Base-by-base conservation (phyloP, 2,113 vertebrate species). In the Poeciliopsis occidentalis region DNA sequence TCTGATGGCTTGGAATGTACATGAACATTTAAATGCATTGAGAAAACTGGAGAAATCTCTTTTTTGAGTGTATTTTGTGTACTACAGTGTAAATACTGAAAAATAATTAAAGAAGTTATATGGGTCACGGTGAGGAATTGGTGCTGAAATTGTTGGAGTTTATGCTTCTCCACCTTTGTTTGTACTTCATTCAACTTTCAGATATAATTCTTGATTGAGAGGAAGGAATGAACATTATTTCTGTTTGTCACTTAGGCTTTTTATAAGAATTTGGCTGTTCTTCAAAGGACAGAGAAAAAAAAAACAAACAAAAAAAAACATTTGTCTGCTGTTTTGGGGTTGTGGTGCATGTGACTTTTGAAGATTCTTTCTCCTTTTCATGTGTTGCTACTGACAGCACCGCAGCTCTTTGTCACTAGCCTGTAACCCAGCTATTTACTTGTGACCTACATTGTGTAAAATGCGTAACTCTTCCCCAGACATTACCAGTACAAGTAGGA, bases 21-120 rank as follows among this genome's bases (percentile, higher is more conserved):
- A 76, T 90, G 81, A 91, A 73, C 87, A 92, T 88, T 90, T 87
- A 81, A 87, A 88, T 75, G 78, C 84, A 81, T 86, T 85, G 81
- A 83, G 83, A 83, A 86, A 82, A 74, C 74, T 77, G 71, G 82
- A 83, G 86, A 87, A 78, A 88, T 85, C 86, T 89, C 88, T 85
- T 93, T 94, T 94, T 94, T 93, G 90, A 95, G 92, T 94, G 94
- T 95, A 95, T 95, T 94, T 95, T 95, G 93, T 95, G 94, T 95
- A 95, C 92, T 94, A 95, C 93, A 81, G 82, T 94, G 94, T 95
- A 95, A 94, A 95, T 95, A 95, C 89, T 93, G 87, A 92, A 91
- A 92, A 91, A 93, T 88, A 91, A 91, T 90, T 79, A 89, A 89
- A 88, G 78, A 91, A 79, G 92, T 80, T 94, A 86, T 93, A 93